A percentile compares a stretch with the other conserved stretches of the same genome.
phyloP scores from a whole-genome alignment of 2,797 vertebrate species.

The Eulemur rubriventer region DNA sequence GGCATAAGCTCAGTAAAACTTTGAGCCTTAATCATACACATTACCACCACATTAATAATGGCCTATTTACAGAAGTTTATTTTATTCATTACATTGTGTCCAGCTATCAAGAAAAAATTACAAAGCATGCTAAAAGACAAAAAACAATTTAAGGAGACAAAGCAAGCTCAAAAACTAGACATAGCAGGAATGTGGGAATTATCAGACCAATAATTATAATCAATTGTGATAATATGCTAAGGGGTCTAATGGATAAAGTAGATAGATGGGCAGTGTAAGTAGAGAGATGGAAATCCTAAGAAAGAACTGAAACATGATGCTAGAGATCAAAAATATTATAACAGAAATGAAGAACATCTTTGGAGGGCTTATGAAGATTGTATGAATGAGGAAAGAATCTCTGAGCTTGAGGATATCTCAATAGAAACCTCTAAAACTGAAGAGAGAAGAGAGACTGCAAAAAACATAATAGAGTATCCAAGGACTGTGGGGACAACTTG shows the following conservation, averaged over 20 bases:
- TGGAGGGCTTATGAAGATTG: not conserved
- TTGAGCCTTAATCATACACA: not conserved
- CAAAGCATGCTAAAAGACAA: not conserved
- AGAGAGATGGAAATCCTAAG: not conserved
- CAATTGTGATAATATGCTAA: not conserved
- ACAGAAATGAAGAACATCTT: not conserved
- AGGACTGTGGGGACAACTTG: not conserved
- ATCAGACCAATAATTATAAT: not conserved
- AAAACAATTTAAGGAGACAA: not conserved
- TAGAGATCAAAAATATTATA: not conserved
- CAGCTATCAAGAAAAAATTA: not conserved
- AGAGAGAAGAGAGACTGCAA: not conserved
- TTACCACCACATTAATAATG: not conserved
- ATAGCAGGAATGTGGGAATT: not conserved
- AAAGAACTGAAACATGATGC: not conserved
- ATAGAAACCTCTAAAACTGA: not conserved
- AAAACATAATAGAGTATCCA: not conserved
- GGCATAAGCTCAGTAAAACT: not conserved
- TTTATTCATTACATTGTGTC: not conserved
- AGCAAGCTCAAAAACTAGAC: not conserved
- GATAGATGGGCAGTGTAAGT: not conserved
- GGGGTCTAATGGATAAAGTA: not conserved
- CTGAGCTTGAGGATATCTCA: not conserved
- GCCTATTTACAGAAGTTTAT: not conserved
- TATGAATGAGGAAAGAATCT: not conserved